phyloP scores from a whole-genome alignment of 1,140 invertebrate genomes.

The Bombus ignitus region DNA sequence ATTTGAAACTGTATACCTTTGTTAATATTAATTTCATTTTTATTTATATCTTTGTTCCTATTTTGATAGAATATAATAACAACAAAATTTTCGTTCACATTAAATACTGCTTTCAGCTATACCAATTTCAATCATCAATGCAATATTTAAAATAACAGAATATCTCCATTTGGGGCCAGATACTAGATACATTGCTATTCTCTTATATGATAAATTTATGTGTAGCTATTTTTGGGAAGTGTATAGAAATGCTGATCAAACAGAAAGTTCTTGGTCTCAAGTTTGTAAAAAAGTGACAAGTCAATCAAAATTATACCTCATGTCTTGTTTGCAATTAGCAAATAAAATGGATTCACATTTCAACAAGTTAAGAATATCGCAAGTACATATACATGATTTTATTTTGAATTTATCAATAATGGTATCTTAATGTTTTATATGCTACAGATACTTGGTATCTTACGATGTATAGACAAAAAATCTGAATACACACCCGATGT shows the following conservation, averaged over 20 bases:
- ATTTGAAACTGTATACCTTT: neutral
- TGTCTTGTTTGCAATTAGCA: constrained; percentile 75
- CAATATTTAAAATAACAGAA: constrained; percentile 70
- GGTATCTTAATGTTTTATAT: constrained; percentile 3
- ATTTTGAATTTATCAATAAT: neutral
- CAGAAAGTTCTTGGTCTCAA: constrained; percentile 44
- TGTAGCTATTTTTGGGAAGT: constrained; percentile 70
- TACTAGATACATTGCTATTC: constrained; percentile 74
- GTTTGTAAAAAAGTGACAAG: constrained; percentile 53
- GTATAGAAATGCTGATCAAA: constrained; percentile 29
- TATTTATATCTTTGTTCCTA: neutral
- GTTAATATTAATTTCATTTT: neutral
- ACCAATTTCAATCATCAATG: constrained; percentile 61
- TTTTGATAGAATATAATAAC: neutral
- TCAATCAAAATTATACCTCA: constrained; percentile 64
- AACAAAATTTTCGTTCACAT: neutral
- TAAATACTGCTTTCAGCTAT: constrained; percentile 62
- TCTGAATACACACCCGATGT: constrained; percentile 55
- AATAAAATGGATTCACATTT: constrained; percentile 74
- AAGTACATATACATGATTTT: constrained; percentile 56
- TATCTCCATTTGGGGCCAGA: constrained; percentile 64
- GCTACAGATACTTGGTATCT: constrained; percentile 63
- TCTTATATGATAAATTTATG: constrained; percentile 76
- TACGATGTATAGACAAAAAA: constrained; percentile 60
- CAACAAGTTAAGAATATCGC: constrained; percentile 58